These are phyloP conservation scores for Nomia melanderi DNA, from an alignment of 1,140 invertebrate genomes.

Conservation along the genomic window DNA sequence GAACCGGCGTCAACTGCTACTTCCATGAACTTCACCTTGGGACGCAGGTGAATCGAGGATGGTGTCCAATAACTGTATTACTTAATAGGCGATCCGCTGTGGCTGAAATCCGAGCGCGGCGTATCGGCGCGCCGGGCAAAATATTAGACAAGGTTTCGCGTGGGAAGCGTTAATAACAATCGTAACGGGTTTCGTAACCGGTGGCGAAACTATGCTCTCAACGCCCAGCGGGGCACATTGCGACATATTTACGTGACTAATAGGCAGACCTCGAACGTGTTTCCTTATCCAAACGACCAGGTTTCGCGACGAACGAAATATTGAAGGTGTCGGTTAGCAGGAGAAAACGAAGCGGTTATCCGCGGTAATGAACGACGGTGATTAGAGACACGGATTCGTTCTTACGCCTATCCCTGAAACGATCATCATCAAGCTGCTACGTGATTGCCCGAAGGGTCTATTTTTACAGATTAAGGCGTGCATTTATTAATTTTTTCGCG, in stretches of 20 bases:
- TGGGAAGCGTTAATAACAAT: slow-evolving; percentile 36
- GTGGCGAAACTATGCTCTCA: not conserved
- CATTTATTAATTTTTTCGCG: slow-evolving; percentile 11
- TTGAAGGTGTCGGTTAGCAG: not conserved
- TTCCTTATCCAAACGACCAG: slow-evolving; percentile 10
- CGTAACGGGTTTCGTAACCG: slow-evolving; percentile 28
- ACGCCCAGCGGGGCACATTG: not conserved
- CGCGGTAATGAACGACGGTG: not conserved
- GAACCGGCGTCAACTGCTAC: slow-evolving; percentile 13
- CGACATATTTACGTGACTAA: slow-evolving; percentile 15
- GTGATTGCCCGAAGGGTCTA: not conserved
- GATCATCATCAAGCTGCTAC: not conserved
- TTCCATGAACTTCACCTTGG: slow-evolving; percentile 30
- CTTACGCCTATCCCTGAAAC: not conserved
- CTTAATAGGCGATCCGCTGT: slow-evolving; percentile 7
- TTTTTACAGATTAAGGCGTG: not conserved
- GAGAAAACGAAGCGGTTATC: not conserved
- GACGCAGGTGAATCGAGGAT: slow-evolving; percentile 15
- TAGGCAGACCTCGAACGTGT: not conserved
- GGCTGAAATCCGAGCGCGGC: not conserved
- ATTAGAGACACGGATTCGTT: not conserved
- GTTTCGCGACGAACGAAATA: not conserved
- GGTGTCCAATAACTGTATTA: slow-evolving; percentile 41
- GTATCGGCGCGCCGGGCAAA: not conserved
- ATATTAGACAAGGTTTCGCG: slow-evolving; percentile 1